These are phyloP conservation scores for Phalacrocorax aristotelis DNA, from an alignment of 2,113 vertebrate genomes.

Conservation along the genomic window DNA sequence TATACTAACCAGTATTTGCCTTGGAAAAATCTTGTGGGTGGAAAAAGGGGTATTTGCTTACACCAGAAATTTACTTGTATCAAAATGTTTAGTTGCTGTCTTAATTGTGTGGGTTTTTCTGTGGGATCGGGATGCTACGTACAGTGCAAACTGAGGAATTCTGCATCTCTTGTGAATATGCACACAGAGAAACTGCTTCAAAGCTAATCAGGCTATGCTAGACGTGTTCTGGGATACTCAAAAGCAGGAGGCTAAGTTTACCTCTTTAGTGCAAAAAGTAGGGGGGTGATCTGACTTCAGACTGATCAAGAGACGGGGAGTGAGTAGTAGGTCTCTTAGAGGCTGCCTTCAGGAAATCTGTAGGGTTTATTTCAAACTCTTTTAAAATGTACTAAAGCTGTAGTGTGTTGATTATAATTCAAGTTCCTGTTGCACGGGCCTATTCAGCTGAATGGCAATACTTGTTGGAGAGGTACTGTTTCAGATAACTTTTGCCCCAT, in stretches of 20 bases:
- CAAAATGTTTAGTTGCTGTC: background rate
- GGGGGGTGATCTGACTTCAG: background rate
- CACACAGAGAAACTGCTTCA: background rate
- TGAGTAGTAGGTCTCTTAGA: background rate
- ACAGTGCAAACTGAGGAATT: background rate
- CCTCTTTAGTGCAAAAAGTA: background rate
- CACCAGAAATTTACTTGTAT: background rate
- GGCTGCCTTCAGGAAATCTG: background rate
- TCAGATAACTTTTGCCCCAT: background rate
- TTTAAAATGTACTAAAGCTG: background rate
- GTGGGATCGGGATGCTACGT: background rate
- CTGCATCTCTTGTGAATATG: background rate
- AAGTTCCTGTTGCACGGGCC: background rate
- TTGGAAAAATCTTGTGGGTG: background rate
- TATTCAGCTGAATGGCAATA: background rate
- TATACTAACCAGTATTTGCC: background rate
- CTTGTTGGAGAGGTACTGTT: background rate
- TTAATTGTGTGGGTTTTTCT: background rate
- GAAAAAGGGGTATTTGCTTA: background rate
- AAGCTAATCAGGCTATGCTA: background rate
- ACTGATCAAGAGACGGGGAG: background rate
- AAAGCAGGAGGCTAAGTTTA: background rate
- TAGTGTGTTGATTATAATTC: background rate
- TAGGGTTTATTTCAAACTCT: background rate
- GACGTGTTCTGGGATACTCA: background rate